These are phyloP conservation scores for Leptopterna dolabrata DNA, from an alignment of 2,888 invertebrate species.

Conservation along the genomic window DNA sequence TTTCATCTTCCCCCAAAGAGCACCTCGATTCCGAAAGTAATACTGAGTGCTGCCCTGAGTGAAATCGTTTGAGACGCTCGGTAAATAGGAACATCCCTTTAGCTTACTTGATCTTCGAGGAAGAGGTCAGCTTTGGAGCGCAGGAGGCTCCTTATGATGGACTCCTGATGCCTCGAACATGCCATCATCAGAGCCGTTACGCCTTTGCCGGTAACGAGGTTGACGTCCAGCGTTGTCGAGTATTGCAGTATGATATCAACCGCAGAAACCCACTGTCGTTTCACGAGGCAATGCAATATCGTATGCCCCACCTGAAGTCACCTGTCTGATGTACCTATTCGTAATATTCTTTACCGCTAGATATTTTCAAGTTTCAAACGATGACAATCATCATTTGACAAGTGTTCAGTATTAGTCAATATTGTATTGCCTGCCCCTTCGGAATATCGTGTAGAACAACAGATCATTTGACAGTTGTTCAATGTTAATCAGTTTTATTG, in stretches of 20 bases:
- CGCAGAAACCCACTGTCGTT: slow-evolving; percentile 67
- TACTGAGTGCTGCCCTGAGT: neutral
- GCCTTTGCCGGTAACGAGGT: slow-evolving; percentile 64
- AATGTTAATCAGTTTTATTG: no score
- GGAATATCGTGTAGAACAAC: no score
- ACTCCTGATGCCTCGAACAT: slow-evolving; percentile 66
- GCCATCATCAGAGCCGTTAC: slow-evolving; percentile 68
- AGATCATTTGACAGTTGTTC: no score
- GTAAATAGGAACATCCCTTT: neutral
- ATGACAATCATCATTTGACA: no score
- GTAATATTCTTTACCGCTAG: no score
- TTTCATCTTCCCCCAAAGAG: neutral
- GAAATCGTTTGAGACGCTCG: neutral
- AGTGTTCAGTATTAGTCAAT: no score
- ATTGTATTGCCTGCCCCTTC: no score
- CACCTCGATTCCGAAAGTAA: neutral
- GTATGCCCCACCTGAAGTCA: slow-evolving; percentile 65
- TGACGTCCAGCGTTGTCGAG: slow-evolving; percentile 64
- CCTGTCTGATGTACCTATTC: no score
- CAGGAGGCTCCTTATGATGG: slow-evolving; percentile 65
- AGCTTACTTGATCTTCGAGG: slow-evolving; percentile 65
- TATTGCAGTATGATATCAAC: slow-evolving; percentile 64
- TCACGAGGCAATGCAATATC: slow-evolving; percentile 67
- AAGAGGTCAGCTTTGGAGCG: slow-evolving; percentile 65
- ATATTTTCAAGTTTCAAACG: no score